Evolutionary conservation across 2,888 invertebrate genomes (phyloP).

Genomic region (Megamerina dolium): DNA sequence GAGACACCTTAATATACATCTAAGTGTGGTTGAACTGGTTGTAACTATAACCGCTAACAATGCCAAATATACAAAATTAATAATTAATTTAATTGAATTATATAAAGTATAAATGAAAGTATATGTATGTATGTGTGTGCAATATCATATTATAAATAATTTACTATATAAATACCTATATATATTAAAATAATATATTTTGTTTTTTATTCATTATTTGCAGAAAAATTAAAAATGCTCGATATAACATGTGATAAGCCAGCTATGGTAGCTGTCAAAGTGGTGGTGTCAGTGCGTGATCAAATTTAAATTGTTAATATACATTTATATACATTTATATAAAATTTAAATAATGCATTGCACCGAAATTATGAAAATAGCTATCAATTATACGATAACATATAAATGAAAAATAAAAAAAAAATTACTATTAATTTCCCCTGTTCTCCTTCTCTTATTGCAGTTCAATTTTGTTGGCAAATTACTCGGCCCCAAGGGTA

Average conservation of each 20-base stretch:
- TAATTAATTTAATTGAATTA: too few relatives aligned
- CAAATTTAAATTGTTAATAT: conserved; percentile 47
- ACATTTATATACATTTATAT: too few relatives aligned
- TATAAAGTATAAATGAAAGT: too few relatives aligned
- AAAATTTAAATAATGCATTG: too few relatives aligned
- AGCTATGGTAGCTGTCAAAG: conserved; percentile 78
- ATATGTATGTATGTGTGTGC: not conserved
- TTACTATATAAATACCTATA: not conserved
- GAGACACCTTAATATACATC: too few relatives aligned
- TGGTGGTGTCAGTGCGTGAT: conserved; percentile 78
- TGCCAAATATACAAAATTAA: too few relatives aligned
- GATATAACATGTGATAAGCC: conserved; percentile 84
- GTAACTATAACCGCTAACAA: too few relatives aligned
- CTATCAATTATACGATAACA: too few relatives aligned
- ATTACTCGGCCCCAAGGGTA: conserved; percentile 87
- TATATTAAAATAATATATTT: not conserved
- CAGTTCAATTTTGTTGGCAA: conserved; percentile 96
- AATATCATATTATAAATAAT: not conserved
- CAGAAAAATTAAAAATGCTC: conserved; percentile 64
- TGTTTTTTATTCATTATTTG: conserved; percentile 10
- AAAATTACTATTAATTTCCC: not conserved
- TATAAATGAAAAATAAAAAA: too few relatives aligned
- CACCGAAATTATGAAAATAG: too few relatives aligned
- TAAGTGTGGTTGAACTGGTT: too few relatives aligned
- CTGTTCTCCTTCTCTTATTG: conserved; percentile 29